Percentiles rank a stretch among this genome's conserved stretches.
Evolutionary conservation across 2,797 vertebrate species (phyloP).

Genomic region (Eulemur coronatus): DNA sequence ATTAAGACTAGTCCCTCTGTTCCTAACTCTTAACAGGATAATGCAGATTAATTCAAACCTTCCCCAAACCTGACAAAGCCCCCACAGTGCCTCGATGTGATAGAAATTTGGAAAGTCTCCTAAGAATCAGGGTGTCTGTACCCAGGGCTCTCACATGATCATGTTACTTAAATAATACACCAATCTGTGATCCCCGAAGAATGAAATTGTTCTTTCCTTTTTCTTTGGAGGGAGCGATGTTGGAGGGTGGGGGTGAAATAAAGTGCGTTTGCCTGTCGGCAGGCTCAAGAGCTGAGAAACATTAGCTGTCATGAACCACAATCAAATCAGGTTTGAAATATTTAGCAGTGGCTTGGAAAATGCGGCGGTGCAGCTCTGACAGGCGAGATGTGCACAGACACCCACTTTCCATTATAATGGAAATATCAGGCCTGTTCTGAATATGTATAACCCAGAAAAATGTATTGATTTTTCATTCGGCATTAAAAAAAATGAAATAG

Average conservation of each 20-base stretch:
- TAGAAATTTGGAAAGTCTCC: constrained; percentile 70
- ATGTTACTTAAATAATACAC: constrained; percentile 69
- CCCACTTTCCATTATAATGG: constrained; percentile 92
- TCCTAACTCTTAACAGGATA: background rate
- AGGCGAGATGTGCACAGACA: constrained; percentile 90
- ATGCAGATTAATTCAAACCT: constrained; percentile 25
- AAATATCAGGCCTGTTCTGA: constrained; percentile 94
- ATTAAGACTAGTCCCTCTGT: constrained; percentile 7
- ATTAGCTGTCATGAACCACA: constrained; percentile 95
- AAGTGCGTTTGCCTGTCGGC: constrained; percentile 78
- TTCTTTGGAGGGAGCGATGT: constrained; percentile 62
- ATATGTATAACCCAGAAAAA: constrained; percentile 98
- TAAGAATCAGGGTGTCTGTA: constrained; percentile 54
- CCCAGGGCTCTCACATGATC: constrained; percentile 54
- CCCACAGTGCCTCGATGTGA: constrained; percentile 28
- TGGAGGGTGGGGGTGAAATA: constrained; percentile 75
- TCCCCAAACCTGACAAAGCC: constrained; percentile 41
- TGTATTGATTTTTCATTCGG: constrained; percentile 99
- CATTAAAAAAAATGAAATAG: constrained; percentile 95
- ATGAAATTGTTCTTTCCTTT: constrained; percentile 71
- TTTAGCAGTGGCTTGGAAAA: constrained; percentile 99
- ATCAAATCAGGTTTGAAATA: constrained; percentile 98
- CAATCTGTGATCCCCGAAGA: constrained; percentile 62
- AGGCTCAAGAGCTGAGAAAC: constrained; percentile 87
- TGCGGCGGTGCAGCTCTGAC: constrained; percentile 95